Percentiles rank a stretch among this genome's conserved stretches.
Evolutionary conservation across 2,888 invertebrate species (phyloP).

Genomic region (Lamproptera curius): DNA sequence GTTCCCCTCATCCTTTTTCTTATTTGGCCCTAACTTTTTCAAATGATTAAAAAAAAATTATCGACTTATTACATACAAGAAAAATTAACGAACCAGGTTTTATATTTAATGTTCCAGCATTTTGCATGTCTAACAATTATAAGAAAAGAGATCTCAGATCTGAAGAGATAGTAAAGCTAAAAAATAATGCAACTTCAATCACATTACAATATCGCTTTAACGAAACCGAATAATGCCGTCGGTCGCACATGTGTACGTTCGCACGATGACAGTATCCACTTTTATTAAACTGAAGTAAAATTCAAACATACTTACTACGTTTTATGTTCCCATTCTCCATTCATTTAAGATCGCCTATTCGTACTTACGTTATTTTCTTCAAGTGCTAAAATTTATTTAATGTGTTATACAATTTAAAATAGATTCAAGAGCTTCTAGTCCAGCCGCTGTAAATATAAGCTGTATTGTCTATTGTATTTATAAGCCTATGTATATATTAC

Average conservation of each 20-base stretch:
- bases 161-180: too few relatives aligned
- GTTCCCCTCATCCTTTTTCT: too few relatives aligned
- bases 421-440: not conserved
- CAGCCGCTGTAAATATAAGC: not conserved
- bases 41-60: too few relatives aligned
- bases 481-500: too few relatives aligned
- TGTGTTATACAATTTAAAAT: not conserved
- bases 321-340: not conserved
- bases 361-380: not conserved
- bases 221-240: not conserved
- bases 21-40: too few relatives aligned
- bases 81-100: too few relatives aligned
- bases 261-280: not conserved
- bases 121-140: too few relatives aligned
- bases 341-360: not conserved
- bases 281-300: not conserved
- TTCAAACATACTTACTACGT: not conserved
- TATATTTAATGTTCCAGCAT: too few relatives aligned
- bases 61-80: too few relatives aligned
- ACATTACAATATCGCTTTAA: not conserved
- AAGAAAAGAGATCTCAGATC: too few relatives aligned
- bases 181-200: too few relatives aligned
- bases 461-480: not conserved
- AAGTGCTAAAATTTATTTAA: not conserved
- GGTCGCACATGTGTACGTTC: slow-evolving; percentile 2